Base-by-base conservation (phyloP, 2,888 invertebrate genomes). In the Gibbula magus region DNA sequence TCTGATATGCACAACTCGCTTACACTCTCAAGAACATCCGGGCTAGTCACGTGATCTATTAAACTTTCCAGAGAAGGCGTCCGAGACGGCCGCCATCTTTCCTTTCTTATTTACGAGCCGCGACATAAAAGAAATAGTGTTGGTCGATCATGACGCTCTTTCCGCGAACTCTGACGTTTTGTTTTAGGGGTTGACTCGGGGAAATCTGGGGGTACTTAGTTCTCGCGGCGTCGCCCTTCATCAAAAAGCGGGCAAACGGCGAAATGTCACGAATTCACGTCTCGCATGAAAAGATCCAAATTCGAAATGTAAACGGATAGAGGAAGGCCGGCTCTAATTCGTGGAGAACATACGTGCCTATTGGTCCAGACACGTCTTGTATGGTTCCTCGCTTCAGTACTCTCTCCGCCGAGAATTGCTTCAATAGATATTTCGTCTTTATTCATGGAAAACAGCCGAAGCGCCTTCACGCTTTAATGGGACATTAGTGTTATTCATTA, bases 261-360 rank as follows among this genome's bases (percentile, higher is more conserved):
- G 32, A 35, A 32, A 39, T 29, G 70, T 70, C 70, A 70, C 70
- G 70, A 70, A 32, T 70, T 39, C 70, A 70, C 70, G 70, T 70
- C 29, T 35, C 32, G 29, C 32, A 35, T 70, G 70, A 70, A 70
- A 70, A 70, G 70, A 70, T 35, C 70, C 32, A 35, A 70, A 70
- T 70, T 70, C 70, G 70, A 70, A 70, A 70, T 70, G 70, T 70
- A 70, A 70, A 70, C 70, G 70, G 35, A n/a, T 70, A 1, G 70
- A 35, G 70, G 70, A 39, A 32, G 70, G 35, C 39, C 35, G 32
- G 70, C 32, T 56, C 56, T 56, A 18, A 70, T 35, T 70, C 32
- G 70, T 39, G 35, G 70, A 35, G 35, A 35, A 35, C 5, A 18
- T 10, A 35, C 32, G 35, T 10, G 39, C n/a, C 35, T 70, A 29